phyloP scores from a whole-genome alignment of 2,888 invertebrate genomes.

The Salpingus planirostris region DNA sequence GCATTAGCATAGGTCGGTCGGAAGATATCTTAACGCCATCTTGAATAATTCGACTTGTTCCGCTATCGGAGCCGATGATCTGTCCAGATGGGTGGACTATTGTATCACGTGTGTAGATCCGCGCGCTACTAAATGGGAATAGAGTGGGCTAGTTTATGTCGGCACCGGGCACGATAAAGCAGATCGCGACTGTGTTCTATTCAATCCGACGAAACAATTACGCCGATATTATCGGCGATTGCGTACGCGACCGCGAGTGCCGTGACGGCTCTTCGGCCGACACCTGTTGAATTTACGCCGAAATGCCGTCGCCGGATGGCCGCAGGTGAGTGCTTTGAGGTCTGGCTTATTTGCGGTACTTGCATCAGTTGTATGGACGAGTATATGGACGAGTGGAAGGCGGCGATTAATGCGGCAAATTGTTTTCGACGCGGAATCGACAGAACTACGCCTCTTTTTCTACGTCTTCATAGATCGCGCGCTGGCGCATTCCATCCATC shows the following conservation, averaged over 20 bases:
- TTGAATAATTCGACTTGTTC: slow-evolving; percentile 38
- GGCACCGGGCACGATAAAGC: slow-evolving; percentile 26
- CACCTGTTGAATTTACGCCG: neutral
- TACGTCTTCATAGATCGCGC: slow-evolving; percentile 11
- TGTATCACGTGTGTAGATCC: slow-evolving; percentile 37
- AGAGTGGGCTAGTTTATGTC: slow-evolving; percentile 30
- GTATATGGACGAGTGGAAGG: too few relatives aligned
- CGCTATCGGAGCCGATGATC: slow-evolving; percentile 37
- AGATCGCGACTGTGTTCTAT: slow-evolving; percentile 28
- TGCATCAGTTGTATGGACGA: too few relatives aligned
- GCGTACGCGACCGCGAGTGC: too few relatives aligned
- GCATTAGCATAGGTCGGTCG: slow-evolving; percentile 30
- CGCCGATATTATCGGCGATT: slow-evolving; percentile 34
- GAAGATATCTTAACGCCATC: slow-evolving; percentile 37
- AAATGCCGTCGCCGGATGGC: too few relatives aligned
- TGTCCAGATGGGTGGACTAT: slow-evolving; percentile 35
- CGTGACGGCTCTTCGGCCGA: too few relatives aligned
- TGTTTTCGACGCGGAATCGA: slow-evolving; percentile 10
- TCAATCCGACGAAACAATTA: slow-evolving; percentile 37
- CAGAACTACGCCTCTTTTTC: slow-evolving; percentile 6
- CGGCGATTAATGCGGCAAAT: slow-evolving; percentile 13
- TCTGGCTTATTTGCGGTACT: too few relatives aligned
- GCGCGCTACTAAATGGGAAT: slow-evolving; percentile 35
- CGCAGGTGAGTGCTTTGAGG: too few relatives aligned
- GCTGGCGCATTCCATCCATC: slow-evolving; percentile 13